Evolutionary conservation across 2,797 vertebrate genomes (phyloP).

Genomic region (Cyclura pinguis): DNA sequence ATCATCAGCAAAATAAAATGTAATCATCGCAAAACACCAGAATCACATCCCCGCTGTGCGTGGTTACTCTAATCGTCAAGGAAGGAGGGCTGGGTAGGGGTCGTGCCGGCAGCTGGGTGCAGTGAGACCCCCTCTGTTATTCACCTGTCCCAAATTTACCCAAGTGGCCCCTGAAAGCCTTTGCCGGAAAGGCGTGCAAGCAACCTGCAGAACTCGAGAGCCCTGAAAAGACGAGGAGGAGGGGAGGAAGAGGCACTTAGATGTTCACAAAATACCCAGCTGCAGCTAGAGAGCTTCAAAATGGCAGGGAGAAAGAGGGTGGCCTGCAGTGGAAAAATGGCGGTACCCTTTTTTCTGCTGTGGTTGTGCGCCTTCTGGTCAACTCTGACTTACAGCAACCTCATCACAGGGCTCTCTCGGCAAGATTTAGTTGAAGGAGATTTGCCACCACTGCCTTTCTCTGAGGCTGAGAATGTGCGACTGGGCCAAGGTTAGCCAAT

Average conservation of each 20-base stretch:
- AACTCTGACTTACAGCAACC: too few relatives aligned
- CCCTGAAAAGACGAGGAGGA: background rate
- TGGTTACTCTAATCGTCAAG: constrained; percentile 16
- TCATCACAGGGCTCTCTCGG: too few relatives aligned
- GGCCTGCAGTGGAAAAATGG: too few relatives aligned
- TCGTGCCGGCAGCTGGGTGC: background rate
- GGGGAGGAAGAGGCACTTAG: background rate
- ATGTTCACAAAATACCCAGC: fast-evolving
- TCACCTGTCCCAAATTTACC: background rate
- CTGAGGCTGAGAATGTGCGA: too few relatives aligned
- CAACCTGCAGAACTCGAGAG: constrained; percentile 20
- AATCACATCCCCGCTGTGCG: constrained; percentile 68
- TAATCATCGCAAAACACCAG: constrained; percentile 54
- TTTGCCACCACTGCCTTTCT: too few relatives aligned
- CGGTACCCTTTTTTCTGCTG: too few relatives aligned
- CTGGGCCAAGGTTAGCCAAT: too few relatives aligned
- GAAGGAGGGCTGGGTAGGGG: too few relatives aligned
- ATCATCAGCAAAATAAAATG: constrained; percentile 56
- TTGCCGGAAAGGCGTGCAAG: too few relatives aligned
- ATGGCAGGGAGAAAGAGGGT: background rate
- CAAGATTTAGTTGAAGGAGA: too few relatives aligned
- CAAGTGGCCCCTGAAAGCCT: fast-evolving
- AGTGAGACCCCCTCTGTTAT: background rate
- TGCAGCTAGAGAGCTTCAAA: background rate
- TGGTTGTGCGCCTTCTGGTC: too few relatives aligned